Evolutionary conservation across 2,888 invertebrate genomes (phyloP).

Genomic region (Prosapia bicincta): DNA sequence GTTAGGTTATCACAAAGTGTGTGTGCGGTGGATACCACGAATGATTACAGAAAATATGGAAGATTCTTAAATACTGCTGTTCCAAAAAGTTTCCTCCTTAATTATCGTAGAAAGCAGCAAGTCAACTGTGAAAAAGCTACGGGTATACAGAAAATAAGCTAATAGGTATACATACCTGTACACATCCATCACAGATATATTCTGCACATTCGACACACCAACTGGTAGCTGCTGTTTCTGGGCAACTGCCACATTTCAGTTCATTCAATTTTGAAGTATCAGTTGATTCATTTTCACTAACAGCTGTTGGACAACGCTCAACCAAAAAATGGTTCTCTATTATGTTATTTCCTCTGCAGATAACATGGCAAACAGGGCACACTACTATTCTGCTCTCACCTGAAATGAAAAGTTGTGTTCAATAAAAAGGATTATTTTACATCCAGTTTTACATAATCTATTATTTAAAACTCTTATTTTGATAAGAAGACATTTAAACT

Average conservation of each 20-base stretch:
- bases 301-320: conserved; percentile 47
- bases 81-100: no score
- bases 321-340: conserved; percentile 82
- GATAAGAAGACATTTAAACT: no score
- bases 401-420: conserved; percentile 9
- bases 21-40: no score
- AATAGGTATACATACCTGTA: conserved; percentile 47
- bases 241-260: conserved; percentile 79
- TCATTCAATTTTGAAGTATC: conserved; percentile 41
- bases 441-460: no score
- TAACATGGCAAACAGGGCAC: conserved; percentile 72
- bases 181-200: conserved; percentile 89
- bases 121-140: no score
- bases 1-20: no score
- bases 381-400: conserved; percentile 44
- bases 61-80: no score
- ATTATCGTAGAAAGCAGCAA: no score
- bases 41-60: no score
- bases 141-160: no score
- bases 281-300: conserved; percentile 9
- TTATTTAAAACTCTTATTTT: no score
- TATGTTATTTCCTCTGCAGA: conserved; percentile 66
- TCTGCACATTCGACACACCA: conserved; percentile 91
- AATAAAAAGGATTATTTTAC: background rate
- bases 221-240: conserved; percentile 79